phyloP scores from a whole-genome alignment of 1,140 invertebrate genomes.

The Halyomorpha halys region DNA sequence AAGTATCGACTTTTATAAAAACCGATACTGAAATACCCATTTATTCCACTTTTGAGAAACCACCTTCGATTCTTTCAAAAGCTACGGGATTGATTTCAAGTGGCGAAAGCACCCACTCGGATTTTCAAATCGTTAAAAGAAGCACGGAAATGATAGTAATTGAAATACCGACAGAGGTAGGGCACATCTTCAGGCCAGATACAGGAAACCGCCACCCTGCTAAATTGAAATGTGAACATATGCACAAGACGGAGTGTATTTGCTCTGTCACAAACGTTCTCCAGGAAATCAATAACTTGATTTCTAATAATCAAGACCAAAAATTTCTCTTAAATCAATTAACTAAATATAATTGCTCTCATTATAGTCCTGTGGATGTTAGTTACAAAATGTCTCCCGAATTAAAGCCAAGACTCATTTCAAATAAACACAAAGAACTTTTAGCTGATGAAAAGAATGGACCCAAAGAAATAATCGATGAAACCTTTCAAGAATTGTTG shows the following conservation, averaged over 20 bases:
- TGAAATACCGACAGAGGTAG: too few relatives aligned
- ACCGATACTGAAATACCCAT: too few relatives aligned
- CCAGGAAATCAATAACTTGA: not conserved
- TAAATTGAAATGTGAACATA: not conserved
- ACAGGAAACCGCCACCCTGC: not conserved
- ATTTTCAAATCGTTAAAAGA: too few relatives aligned
- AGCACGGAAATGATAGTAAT: too few relatives aligned
- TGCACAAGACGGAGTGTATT: not conserved
- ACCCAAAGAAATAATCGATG: slow-evolving; percentile 16
- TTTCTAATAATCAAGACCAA: not conserved
- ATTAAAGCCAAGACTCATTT: slow-evolving; percentile 17
- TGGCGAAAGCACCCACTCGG: too few relatives aligned
- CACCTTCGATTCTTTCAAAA: too few relatives aligned
- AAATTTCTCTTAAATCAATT: not conserved
- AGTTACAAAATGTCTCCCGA: slow-evolving; percentile 10
- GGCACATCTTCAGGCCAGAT: not conserved
- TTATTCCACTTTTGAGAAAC: too few relatives aligned
- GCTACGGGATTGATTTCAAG: too few relatives aligned
- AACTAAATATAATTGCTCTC: slow-evolving; percentile 1
- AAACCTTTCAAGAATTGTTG: slow-evolving; percentile 12
- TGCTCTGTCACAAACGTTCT: not conserved
- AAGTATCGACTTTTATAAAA: too few relatives aligned
- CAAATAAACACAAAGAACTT: slow-evolving; percentile 19
- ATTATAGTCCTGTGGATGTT: not conserved
- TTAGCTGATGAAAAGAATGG: slow-evolving; percentile 11